Evolutionary conservation across 1,140 invertebrate genomes (phyloP).

Genomic region (Drosophila tropicalis): DNA sequence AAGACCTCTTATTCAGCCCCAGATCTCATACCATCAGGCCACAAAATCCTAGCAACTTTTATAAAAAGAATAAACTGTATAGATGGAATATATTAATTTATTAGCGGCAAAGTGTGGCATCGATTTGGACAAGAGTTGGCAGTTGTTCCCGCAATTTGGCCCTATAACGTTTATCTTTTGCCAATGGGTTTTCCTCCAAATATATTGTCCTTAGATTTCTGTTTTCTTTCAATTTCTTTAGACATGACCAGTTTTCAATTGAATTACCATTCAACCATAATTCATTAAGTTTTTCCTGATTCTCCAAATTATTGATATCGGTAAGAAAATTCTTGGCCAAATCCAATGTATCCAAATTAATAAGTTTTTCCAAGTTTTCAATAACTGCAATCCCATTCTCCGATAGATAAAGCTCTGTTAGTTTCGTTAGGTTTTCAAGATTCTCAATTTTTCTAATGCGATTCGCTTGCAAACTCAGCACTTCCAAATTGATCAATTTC

Average conservation of each 20-base stretch:
- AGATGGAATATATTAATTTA: background rate
- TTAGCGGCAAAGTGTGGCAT: conserved; percentile 5
- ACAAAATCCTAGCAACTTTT: too few relatives aligned
- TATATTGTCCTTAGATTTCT: background rate
- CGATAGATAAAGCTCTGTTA: conserved; percentile 1
- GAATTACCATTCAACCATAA: background rate
- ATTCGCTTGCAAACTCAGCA: background rate
- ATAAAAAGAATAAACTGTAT: too few relatives aligned
- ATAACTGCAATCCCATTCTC: background rate
- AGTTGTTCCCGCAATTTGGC: background rate
- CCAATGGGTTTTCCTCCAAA: conserved; percentile 2
- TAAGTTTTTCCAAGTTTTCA: background rate
- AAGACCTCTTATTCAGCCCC: too few relatives aligned
- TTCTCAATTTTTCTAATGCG: background rate
- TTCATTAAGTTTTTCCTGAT: background rate
- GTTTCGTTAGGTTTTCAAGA: background rate
- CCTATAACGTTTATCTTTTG: background rate
- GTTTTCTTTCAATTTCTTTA: background rate
- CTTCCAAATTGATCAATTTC: background rate
- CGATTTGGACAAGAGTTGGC: background rate
- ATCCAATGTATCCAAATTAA: background rate
- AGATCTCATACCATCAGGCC: too few relatives aligned
- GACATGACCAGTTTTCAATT: background rate
- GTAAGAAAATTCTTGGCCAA: conserved; percentile 4
- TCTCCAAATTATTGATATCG: background rate